Percentiles rank a stretch among this genome's conserved stretches.
phyloP scores from a whole-genome alignment of 2,888 invertebrate genomes.

The Hymenopus coronatus region DNA sequence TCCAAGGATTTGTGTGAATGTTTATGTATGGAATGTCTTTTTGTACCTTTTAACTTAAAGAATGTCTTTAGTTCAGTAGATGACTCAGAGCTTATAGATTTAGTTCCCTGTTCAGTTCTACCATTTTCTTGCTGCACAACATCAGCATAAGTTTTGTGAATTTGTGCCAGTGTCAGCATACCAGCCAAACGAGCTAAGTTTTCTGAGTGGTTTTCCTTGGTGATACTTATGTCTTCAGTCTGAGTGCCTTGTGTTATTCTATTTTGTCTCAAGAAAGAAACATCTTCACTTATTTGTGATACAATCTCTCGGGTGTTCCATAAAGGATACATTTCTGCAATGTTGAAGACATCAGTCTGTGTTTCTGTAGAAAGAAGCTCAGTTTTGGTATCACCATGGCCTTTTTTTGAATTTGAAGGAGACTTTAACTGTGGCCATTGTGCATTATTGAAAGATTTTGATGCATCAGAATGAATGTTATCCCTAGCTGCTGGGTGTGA shows the following conservation, averaged over 20 bases:
- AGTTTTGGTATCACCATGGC: neutral
- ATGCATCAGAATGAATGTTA: no score
- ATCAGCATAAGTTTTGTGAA: neutral
- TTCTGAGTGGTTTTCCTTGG: neutral
- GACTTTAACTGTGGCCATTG: neutral
- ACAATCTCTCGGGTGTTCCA: neutral
- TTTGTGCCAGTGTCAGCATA: neutral
- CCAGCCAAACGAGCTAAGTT: neutral
- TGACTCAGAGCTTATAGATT: neutral
- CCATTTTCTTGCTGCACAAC: neutral
- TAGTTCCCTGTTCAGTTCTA: neutral
- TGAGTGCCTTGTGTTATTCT: neutral
- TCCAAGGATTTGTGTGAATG: neutral
- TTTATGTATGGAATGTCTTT: neutral
- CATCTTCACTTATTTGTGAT: neutral
- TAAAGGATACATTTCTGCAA: neutral
- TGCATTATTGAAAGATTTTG: neutral
- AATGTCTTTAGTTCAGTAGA: neutral
- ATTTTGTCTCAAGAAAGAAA: neutral
- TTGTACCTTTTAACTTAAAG: neutral
- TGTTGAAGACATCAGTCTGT: neutral
- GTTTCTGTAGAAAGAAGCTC: neutral
- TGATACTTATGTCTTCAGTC: neutral
- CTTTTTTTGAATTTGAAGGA: neutral
- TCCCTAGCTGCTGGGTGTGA: neutral